A percentile compares a stretch with the other conserved stretches of the same genome.
Conservation (phyloP, 2,113 vertebrate species). For the Eublepharis macularius region DNA sequence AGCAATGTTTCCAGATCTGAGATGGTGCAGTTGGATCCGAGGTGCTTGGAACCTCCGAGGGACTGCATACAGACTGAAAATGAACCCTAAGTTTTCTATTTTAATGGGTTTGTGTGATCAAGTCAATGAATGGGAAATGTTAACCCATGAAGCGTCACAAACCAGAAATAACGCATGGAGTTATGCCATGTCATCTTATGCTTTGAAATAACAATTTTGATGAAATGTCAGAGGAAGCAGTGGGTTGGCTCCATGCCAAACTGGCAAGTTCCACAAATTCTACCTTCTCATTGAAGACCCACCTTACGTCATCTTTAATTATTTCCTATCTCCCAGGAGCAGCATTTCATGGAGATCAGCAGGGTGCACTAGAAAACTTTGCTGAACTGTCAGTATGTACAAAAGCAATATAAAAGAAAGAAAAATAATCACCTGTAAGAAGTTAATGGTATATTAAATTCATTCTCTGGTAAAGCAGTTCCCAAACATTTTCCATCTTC, state of each 20-base stretch:
- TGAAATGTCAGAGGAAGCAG: neutral
- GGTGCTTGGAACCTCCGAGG: too few species aligned
- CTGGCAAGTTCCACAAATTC: too few species aligned
- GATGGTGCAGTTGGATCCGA: too few species aligned
- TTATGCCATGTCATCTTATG: neutral
- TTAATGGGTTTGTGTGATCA: neutral
- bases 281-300: too few species aligned
- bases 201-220: neutral
- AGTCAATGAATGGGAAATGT: neutral
- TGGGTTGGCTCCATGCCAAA: neutral
- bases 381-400: neutral
- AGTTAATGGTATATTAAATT: conserved; percentile 91
- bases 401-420: neutral
- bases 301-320: too few species aligned
- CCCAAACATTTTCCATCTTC: conserved; percentile 86
- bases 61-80: too few species aligned
- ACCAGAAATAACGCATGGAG: neutral
- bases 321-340: too few species aligned
- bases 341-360: too few species aligned
- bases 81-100: neutral
- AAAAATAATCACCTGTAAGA: conserved; percentile 84
- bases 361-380: neutral
- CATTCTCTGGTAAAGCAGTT: conserved; percentile 82
- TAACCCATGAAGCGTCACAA: neutral
- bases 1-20: too few species aligned